Evolutionary conservation across 2,888 invertebrate species (phyloP).

Genomic region (Drosophila nigritarsus): DNA sequence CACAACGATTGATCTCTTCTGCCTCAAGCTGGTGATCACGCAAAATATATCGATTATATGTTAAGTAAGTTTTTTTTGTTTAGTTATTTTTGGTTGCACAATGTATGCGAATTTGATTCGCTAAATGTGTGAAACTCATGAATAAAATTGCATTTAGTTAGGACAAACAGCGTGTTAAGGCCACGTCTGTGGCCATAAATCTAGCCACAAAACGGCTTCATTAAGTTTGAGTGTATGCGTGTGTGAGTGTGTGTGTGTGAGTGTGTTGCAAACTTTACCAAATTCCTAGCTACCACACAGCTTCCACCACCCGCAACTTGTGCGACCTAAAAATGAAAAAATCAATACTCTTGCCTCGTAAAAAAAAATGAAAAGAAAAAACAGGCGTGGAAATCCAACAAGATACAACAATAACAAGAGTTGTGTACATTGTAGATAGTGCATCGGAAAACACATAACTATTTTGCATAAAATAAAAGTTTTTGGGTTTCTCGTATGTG

Average conservation of each 20-base stretch:
- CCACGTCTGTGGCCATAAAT: constrained; percentile 53
- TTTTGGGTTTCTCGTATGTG: constrained; percentile 37
- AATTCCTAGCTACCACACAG: constrained; percentile 28
- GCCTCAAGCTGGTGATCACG: neutral
- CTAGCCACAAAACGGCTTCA: constrained; percentile 55
- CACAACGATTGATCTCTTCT: neutral
- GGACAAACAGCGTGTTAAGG: constrained; percentile 17
- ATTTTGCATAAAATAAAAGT: constrained; percentile 78
- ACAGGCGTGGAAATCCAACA: constrained; percentile 58
- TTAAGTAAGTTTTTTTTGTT: neutral
- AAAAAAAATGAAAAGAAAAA: constrained; percentile 19
- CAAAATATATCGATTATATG: neutral
- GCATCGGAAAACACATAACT: constrained; percentile 68
- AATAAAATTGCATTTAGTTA: constrained; percentile 4
- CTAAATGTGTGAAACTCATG: constrained; percentile 6
- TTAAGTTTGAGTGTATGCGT: constrained; percentile 44
- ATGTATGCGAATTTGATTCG: neutral
- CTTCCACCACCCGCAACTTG: constrained; percentile 15
- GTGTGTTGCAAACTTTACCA: constrained; percentile 38
- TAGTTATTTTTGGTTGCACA: neutral
- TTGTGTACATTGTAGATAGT: constrained; percentile 51
- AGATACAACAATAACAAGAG: constrained; percentile 34
- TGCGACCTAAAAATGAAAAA: constrained; percentile 70
- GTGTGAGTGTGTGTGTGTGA: neutral
- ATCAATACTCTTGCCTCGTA: too few species aligned